Base-by-base conservation (phyloP, 2,797 vertebrate genomes). In the Gymnoscopelus microlampas region DNA sequence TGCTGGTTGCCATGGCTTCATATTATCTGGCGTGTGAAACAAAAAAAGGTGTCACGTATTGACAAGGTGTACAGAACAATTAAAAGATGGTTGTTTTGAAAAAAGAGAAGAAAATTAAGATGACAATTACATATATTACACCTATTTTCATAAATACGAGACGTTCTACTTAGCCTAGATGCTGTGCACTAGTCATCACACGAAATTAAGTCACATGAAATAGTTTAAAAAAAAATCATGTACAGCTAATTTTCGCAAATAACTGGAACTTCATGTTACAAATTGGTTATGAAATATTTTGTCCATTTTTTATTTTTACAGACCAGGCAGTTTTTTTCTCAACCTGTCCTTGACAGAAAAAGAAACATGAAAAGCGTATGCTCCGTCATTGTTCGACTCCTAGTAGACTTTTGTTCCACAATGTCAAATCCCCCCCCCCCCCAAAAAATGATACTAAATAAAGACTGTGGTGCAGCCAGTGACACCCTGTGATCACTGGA, bases 1-100 rank as follows among this genome's bases (percentile, higher is more conserved):
- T 56, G 53, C 62, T 78, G 66, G 83, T 85, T 81, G 71, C 70
- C 84, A 86, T 85, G 83, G 81, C 78, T 83, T 83, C 70, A 66
- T 67, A 48, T 85, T 68, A 55, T 82, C 68, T 71, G 60, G 80
- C 66, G 74, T 79, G 77, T 60, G 72, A 69, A 71, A 63, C 56
- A 58, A 51, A 60, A 55, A 56, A 57, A 78, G 47, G 8, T 0
- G 8, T 13, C 60, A 65, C 60, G 70, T 65, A 69, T 68, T 44
- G 57, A 71, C 74, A 74, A 67, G 64, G 79, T 50, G 76, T 61
- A 85, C 24, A 50, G 14, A 26, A 82, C 65, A 44, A 12, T 23
- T 63, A 50, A 50, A 50, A 80, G 23, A 66, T 68, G 66, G 55
- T 58, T 56, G 2, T 44, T 49, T 15, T 67, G n/a, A 66, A 78